Evolutionary conservation across 1,140 invertebrate species (phyloP).

Genomic region (Muscidifurax raptorellus): DNA sequence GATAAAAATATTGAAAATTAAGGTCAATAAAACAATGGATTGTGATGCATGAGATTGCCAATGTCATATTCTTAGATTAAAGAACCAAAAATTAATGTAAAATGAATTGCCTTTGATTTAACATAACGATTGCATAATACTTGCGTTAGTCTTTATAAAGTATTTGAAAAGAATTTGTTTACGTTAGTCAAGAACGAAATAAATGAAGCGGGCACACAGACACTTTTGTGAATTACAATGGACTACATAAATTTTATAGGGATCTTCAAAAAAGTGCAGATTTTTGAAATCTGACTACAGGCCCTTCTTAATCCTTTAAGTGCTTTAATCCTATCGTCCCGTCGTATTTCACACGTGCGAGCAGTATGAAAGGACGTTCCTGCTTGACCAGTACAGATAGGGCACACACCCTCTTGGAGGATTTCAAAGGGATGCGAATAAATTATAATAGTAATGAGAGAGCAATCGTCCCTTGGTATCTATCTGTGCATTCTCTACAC

Average conservation of each 20-base stretch:
- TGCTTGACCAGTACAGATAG: slow-evolving; percentile 64
- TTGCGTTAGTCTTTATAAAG: no score
- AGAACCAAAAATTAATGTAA: neutral
- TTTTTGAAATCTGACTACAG: slow-evolving; percentile 54
- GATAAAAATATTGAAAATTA: neutral
- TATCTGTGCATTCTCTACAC: slow-evolving; percentile 54
- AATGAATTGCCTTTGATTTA: neutral
- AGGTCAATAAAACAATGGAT: neutral
- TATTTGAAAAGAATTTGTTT: neutral
- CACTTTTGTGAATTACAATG: neutral
- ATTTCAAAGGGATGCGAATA: slow-evolving; percentile 56
- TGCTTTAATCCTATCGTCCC: slow-evolving; percentile 53
- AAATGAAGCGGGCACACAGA: neutral
- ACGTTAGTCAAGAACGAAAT: neutral
- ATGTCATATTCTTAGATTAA: neutral
- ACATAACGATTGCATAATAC: neutral
- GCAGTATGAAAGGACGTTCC: slow-evolving; percentile 51
- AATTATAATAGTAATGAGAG: slow-evolving; percentile 61
- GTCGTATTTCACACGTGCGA: slow-evolving; percentile 52
- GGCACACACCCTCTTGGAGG: slow-evolving; percentile 55
- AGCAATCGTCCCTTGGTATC: slow-evolving; percentile 56
- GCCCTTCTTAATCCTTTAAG: slow-evolving; percentile 52
- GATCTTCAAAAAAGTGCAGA: slow-evolving; percentile 36
- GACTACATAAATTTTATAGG: slow-evolving; percentile 13
- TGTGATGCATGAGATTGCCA: neutral